Evolutionary conservation across 1,140 invertebrate species (phyloP), one percentile per base, ranked within the genome.

Genomic region (Zaprionus capensis): DNA sequence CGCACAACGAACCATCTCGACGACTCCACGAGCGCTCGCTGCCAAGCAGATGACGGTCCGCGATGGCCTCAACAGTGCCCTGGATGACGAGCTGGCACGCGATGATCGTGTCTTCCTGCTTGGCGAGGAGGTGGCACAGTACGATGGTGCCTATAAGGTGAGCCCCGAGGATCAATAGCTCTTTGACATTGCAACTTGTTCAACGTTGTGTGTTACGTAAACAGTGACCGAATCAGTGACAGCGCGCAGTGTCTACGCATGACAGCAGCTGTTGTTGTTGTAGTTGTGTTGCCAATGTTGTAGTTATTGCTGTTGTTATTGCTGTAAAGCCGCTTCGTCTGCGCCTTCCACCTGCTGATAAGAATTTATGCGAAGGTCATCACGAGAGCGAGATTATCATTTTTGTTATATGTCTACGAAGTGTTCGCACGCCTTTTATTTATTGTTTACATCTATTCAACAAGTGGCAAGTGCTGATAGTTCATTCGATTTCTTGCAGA

Each of bases 101-200:
- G 99, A 99, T 93, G 97, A 99, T 34, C 95, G 95, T 67, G 99
- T 99, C 0, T 99, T 99, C 93, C 88, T 99, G 20, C 83, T 99
- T 49, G 99, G 99, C 38, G 99, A 99, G 94, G 99, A 99, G 94
- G 99, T 99, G 1, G 99, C 98, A n/a, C 95, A 97, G 93, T 99
- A 99, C 90, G 99, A 99, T 92, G 99, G 99, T 68, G 98, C 99
- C 24, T 99, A 99, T 86, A 99, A 99, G 96, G 96, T 98, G 81
- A 76, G 61, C 3, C 9, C 31, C 31, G 49, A 31, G 65, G 77
- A 57, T 51, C 34, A 17, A 24, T 22, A 12, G 36, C 15, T 41
- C 22, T 64, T 74, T 70, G 53, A 57, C 51, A 64, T 76, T 62
- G 66, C 61, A 46, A 66, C 36, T 53, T 57, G 34, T 26, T 57